These are phyloP conservation scores for Plecturocebus donacophilus DNA, from an alignment of 2,113 vertebrate genomes.

Conservation along the genomic window DNA sequence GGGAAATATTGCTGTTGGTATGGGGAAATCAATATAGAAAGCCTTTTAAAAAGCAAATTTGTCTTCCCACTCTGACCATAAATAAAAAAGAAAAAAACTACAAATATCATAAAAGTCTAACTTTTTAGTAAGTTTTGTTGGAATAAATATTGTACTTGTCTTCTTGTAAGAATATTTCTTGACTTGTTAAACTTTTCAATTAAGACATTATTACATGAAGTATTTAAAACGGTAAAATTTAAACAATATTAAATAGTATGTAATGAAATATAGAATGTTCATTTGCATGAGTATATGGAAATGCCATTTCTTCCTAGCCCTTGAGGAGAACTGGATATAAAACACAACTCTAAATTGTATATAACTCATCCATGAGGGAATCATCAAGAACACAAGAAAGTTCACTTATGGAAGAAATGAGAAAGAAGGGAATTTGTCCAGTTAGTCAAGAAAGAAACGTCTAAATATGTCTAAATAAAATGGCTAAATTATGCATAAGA, in stretches of 20 bases:
- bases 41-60: not conserved
- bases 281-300: not conserved
- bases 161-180: constrained; percentile 6
- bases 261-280: not conserved
- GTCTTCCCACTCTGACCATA: not conserved
- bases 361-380: not conserved
- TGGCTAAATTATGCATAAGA: constrained; percentile 77
- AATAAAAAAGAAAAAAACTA: not conserved
- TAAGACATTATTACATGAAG: not conserved
- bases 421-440: not conserved
- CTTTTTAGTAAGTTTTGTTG: not conserved
- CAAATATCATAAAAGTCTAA: not conserved
- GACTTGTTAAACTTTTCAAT: not conserved
- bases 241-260: not conserved
- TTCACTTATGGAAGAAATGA: not conserved
- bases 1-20: not conserved
- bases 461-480: constrained; percentile 62
- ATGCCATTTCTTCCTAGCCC: not conserved
- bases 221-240: constrained; percentile 31
- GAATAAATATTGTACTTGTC: not conserved
- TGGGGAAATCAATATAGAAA: not conserved
- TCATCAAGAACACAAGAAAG: not conserved
- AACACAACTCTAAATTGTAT: not conserved
- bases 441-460: constrained; percentile 44
- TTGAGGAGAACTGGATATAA: not conserved